These are phyloP conservation scores for Larimichthys polyactis DNA, from an alignment of 2,113 vertebrate species.

Conservation along the genomic window DNA sequence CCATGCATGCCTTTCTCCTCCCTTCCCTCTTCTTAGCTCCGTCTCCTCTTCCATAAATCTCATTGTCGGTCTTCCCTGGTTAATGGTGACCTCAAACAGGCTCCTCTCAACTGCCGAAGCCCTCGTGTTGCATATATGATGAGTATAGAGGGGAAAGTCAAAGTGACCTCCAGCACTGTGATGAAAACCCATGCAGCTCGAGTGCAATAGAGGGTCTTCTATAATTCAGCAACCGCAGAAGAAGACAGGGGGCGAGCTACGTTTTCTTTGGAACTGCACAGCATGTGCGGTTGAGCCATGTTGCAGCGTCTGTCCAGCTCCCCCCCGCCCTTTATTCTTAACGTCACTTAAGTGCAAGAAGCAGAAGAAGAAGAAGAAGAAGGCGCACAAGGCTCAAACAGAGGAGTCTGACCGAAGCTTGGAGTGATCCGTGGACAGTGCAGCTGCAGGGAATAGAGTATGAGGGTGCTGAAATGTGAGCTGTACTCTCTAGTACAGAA, in stretches of 20 bases:
- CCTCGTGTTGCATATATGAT: slow-evolving; percentile 76
- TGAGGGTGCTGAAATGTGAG: slow-evolving; percentile 42
- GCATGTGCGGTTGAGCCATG: slow-evolving; percentile 11
- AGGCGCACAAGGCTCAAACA: slow-evolving; percentile 46
- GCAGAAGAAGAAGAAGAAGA: slow-evolving; percentile 30
- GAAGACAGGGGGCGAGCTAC: slow-evolving; percentile 63
- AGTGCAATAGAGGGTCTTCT: slow-evolving; percentile 79
- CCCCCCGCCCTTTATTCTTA: slow-evolving; percentile 22
- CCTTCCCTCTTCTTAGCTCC: slow-evolving; percentile 44
- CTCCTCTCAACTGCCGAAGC: slow-evolving; percentile 61
- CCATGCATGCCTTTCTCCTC: slow-evolving; percentile 66
- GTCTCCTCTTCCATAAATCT: slow-evolving; percentile 74
- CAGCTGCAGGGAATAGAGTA: slow-evolving; percentile 40
- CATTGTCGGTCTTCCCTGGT: slow-evolving; percentile 65
- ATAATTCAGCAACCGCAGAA: slow-evolving; percentile 78
- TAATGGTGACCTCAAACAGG: slow-evolving; percentile 76
- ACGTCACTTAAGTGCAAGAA: slow-evolving; percentile 49
- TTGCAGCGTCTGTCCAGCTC: slow-evolving; percentile 22
- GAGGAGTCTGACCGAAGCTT: slow-evolving; percentile 21
- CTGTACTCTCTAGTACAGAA: slow-evolving; percentile 8
- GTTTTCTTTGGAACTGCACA: slow-evolving; percentile 44
- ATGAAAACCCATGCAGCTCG: slow-evolving; percentile 77
- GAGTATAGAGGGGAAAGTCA: slow-evolving; percentile 71
- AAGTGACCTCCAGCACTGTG: slow-evolving; percentile 80
- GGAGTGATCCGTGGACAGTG: slow-evolving; percentile 28